Conservation (phyloP, 2,113 vertebrate genomes). For the Macheiramphus alcinus region DNA sequence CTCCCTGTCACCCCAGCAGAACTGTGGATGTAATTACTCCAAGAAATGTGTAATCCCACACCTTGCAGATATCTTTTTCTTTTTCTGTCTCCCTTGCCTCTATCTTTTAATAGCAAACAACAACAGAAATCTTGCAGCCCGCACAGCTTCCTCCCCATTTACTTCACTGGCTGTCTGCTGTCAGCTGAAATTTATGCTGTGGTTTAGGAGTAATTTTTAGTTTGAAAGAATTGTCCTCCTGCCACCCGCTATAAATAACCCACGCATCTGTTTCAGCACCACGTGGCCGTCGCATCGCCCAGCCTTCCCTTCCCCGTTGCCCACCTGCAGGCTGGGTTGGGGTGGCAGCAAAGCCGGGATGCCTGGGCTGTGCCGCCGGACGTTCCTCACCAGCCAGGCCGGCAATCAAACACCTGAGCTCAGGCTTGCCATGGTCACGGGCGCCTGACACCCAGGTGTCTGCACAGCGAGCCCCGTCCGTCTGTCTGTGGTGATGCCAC, state of each 20-base stretch:
- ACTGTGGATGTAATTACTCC: not conserved
- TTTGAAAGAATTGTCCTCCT: constrained; percentile 32
- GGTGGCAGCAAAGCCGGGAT: accelerated
- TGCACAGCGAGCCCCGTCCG: accelerated
- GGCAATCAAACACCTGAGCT: not conserved
- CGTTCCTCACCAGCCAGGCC: not conserved
- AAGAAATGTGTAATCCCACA: not conserved
- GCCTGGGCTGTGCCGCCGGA: accelerated
- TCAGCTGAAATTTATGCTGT: constrained; percentile 54
- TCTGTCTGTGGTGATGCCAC: not conserved
- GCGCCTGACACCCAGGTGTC: not conserved
- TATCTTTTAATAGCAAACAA: constrained; percentile 29
- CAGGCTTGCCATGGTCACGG: accelerated
- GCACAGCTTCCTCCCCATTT: not conserved
- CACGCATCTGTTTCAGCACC: accelerated
- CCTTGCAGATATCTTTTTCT: not conserved
- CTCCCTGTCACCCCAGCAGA: not conserved
- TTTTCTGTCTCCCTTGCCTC: not conserved
- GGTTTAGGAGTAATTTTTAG: constrained; percentile 56
- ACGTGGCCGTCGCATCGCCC: accelerated
- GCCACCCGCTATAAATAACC: constrained; percentile 13
- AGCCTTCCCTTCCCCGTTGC: not conserved
- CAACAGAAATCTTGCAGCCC: not conserved
- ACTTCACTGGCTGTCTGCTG: not conserved
- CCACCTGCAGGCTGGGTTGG: not conserved